Evolutionary conservation across 2,113 vertebrate species (phyloP).

Genomic region (Leiothrix lutea): DNA sequence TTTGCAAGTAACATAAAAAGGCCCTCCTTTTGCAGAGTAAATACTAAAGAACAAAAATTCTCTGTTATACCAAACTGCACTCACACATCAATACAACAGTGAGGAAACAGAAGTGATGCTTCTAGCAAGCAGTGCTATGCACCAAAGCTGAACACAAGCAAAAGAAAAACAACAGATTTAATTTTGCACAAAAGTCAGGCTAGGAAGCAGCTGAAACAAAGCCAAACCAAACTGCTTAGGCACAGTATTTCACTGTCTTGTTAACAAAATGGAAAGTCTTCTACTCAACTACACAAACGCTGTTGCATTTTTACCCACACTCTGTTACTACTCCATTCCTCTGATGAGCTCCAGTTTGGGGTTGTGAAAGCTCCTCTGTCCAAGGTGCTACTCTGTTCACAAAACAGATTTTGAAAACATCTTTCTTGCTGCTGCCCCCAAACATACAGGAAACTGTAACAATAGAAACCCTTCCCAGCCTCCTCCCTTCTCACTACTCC

Average conservation of each 20-base stretch:
- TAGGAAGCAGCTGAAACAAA: background rate
- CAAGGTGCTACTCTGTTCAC: background rate
- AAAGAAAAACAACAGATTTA: background rate
- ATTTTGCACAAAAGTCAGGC: background rate
- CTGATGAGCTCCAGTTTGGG: background rate
- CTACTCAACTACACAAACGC: background rate
- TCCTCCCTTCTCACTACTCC: background rate
- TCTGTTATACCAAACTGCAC: background rate
- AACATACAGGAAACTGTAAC: background rate
- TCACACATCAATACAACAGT: background rate
- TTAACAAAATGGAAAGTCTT: background rate
- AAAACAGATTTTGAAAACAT: background rate
- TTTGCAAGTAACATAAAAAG: background rate
- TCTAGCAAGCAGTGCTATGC: background rate
- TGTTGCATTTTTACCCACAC: fast-evolving
- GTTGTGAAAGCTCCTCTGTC: background rate
- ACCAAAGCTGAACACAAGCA: background rate
- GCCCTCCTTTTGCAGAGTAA: background rate
- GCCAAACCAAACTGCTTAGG: conserved; percentile 18
- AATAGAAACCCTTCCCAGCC: background rate
- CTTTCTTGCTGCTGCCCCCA: background rate
- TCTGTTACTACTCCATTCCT: background rate
- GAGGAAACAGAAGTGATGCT: background rate
- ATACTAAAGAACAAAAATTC: background rate
- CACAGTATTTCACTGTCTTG: background rate